phyloP scores from a whole-genome alignment of 2,113 vertebrate genomes.

The Hydrolagus affinis region DNA sequence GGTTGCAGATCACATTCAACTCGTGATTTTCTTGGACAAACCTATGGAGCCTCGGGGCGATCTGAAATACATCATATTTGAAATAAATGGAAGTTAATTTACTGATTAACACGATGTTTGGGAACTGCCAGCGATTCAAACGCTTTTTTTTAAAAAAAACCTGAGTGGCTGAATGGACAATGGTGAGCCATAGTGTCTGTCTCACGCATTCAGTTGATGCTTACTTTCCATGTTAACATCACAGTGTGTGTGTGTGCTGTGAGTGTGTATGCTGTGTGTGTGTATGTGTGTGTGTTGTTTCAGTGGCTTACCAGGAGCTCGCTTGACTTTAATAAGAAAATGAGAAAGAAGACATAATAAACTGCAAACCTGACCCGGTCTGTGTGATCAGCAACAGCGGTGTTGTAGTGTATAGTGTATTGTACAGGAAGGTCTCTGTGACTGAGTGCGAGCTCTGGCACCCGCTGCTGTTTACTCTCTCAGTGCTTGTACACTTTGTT shows the following conservation, averaged over 20 bases:
- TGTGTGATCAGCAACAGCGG: background rate
- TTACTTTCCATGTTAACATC: background rate
- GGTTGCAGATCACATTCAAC: too few species aligned
- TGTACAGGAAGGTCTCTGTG: background rate
- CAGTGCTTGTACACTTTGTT: too few species aligned
- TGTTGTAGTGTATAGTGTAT: background rate
- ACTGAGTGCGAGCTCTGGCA: background rate
- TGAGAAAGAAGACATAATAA: background rate
- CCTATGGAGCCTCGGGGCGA: too few species aligned
- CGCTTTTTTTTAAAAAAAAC: too few species aligned
- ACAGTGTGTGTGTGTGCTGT: background rate
- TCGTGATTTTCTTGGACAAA: too few species aligned
- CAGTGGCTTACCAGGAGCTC: background rate
- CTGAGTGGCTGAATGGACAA: too few species aligned
- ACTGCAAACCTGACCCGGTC: background rate
- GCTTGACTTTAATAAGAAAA: background rate
- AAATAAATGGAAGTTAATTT: too few species aligned
- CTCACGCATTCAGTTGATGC: background rate
- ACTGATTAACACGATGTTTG: too few species aligned
- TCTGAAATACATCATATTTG: too few species aligned
- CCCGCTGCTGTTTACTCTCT: background rate
- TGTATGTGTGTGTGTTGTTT: background rate
- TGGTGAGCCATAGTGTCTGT: background rate
- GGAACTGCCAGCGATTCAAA: too few species aligned
- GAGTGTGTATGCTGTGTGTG: too few species aligned